Percentiles rank a stretch among this genome's conserved stretches.
Conservation (phyloP, 2,113 vertebrate species). For the Pycnonotus jocosus region DNA sequence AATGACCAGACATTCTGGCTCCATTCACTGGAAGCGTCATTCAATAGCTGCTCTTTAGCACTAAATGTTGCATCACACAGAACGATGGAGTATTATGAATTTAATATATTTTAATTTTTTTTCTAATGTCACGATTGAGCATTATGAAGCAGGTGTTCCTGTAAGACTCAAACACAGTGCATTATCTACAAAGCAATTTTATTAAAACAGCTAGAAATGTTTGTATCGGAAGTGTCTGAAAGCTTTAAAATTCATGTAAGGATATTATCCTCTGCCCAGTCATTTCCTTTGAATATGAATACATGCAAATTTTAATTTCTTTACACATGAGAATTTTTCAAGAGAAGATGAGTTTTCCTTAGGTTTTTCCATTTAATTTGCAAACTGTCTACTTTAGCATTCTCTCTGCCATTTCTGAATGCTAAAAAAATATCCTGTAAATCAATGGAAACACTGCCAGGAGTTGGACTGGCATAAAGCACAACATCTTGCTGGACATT, state of each 20-base stretch:
- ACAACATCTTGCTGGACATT: not conserved
- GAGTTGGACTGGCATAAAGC: not conserved
- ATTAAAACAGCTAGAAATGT: not conserved
- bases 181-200: not conserved
- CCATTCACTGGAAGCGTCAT: conserved; percentile 51
- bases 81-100: conserved; percentile 14
- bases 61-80: conserved; percentile 40
- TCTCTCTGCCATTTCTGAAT: not conserved
- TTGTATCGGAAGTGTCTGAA: not conserved
- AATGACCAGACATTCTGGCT: conserved; percentile 66
- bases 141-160: conserved; percentile 17
- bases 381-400: not conserved
- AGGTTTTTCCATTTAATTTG: not conserved
- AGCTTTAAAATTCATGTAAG: not conserved
- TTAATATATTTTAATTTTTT: conserved; percentile 59
- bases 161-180: conserved; percentile 5
- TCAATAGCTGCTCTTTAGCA: conserved; percentile 41
- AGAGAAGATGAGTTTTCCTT: not conserved
- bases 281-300: not conserved
- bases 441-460: not conserved
- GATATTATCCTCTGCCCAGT: not conserved
- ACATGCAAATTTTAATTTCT: not conserved
- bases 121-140: not conserved
- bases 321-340: not conserved
- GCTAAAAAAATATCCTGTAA: not conserved